Percentiles rank a stretch among this genome's conserved stretches.
Conservation (phyloP, 2,113 vertebrate genomes). For the Callipepla squamata region DNA sequence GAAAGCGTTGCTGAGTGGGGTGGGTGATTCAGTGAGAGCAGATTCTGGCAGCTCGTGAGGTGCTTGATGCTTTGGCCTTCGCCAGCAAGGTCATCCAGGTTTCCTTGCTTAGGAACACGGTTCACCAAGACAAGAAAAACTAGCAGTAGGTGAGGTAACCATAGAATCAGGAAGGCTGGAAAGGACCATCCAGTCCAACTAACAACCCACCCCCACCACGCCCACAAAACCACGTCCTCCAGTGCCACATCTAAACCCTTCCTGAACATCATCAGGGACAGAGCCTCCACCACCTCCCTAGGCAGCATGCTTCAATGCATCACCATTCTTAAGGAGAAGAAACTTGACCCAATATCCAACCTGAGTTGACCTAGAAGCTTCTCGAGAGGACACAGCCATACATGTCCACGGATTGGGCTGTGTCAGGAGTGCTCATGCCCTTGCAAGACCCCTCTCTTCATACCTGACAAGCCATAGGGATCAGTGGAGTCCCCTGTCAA, state of each 20-base stretch:
- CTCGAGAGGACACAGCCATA: not conserved
- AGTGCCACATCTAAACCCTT: too few species aligned
- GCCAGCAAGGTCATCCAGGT: not conserved
- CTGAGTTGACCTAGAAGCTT: not conserved
- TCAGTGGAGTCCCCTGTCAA: not conserved
- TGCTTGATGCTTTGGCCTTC: not conserved
- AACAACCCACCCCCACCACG: too few species aligned
- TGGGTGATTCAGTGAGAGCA: not conserved
- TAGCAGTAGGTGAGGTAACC: not conserved
- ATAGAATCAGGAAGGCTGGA: too few species aligned
- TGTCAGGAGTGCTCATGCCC: not conserved
- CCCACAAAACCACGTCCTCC: too few species aligned
- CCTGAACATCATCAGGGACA: too few species aligned
- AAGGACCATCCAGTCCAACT: too few species aligned
- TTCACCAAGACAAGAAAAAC: not conserved
- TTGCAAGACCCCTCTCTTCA: not conserved
- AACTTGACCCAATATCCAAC: too few species aligned
- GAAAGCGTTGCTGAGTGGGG: not conserved
- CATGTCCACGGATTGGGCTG: not conserved
- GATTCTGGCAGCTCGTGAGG: not conserved
- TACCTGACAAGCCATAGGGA: not conserved
- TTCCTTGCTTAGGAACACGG: not conserved
- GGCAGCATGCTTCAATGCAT: too few species aligned
- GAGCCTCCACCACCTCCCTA: too few species aligned
- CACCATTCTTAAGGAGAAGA: too few species aligned